Percentiles rank a stretch among this genome's conserved stretches.
phyloP scores from a whole-genome alignment of 2,888 invertebrate species.

The Watsonalla cultraria region DNA sequence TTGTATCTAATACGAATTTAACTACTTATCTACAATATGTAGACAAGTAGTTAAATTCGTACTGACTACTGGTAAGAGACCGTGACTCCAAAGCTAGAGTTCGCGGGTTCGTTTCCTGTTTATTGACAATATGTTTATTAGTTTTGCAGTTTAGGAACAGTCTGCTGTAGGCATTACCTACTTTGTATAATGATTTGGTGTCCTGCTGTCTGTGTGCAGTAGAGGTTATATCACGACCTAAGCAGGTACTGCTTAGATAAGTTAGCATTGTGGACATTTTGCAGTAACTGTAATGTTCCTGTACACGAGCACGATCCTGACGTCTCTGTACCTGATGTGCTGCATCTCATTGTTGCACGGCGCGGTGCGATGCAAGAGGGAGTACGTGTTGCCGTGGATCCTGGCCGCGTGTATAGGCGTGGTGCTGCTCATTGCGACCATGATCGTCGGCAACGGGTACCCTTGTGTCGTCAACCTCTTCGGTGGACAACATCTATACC shows the following conservation, averaged over 20 bases:
- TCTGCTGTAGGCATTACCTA: no score
- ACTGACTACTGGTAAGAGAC: no score
- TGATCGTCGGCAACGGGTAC: conserved; percentile 58
- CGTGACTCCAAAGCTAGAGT: no score
- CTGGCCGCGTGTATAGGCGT: conserved; percentile 61
- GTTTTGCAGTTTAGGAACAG: no score
- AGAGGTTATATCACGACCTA: background rate
- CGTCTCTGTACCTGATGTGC: conserved; percentile 67
- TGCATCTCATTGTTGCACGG: conserved; percentile 70
- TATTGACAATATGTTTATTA: background rate
- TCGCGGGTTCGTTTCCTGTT: no score
- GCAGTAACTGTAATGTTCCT: conserved; percentile 69
- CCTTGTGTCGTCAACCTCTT: conserved; percentile 61
- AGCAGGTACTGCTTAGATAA: no score
- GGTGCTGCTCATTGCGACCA: conserved; percentile 49
- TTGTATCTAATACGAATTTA: no score
- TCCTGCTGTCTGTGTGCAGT: no score
- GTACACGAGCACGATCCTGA: conserved; percentile 66
- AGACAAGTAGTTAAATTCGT: no score
- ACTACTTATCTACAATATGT: no score
- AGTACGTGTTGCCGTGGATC: conserved; percentile 70
- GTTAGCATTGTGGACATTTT: conserved; percentile 6
- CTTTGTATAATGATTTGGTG: no score
- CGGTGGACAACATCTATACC: conserved; percentile 65
- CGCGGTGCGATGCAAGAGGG: conserved; percentile 65